A percentile compares a stretch with the other conserved stretches of the same genome.
phyloP scores from a whole-genome alignment of 2,888 invertebrate genomes.

The Glomeris marginata region DNA sequence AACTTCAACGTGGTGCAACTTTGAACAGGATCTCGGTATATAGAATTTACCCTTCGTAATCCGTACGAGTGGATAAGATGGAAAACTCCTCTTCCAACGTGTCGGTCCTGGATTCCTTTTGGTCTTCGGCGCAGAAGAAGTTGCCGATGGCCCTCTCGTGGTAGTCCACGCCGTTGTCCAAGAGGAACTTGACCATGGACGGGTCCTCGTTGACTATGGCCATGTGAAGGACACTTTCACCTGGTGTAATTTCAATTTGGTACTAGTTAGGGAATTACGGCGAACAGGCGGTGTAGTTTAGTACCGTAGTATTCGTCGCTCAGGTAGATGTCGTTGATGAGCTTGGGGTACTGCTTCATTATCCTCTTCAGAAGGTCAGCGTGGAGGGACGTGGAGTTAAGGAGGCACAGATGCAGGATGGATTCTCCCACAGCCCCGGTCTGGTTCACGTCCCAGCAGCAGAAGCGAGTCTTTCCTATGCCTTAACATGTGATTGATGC shows the following conservation, averaged over 20 bases:
- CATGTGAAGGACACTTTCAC: constrained; percentile 89
- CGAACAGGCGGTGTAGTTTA: too few species aligned
- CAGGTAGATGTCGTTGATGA: constrained; percentile 91
- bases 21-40: background rate
- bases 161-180: constrained; percentile 81
- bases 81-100: constrained; percentile 84
- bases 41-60: constrained; percentile 56
- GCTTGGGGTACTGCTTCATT: constrained; percentile 78
- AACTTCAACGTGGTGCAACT: too few species aligned
- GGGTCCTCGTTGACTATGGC: constrained; percentile 98
- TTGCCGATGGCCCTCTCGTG: constrained; percentile 87
- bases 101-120: constrained; percentile 75
- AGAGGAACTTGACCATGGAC: constrained; percentile 85
- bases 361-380: constrained; percentile 86
- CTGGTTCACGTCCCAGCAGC: constrained; percentile 84
- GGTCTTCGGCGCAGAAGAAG: constrained; percentile 97
- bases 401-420: constrained; percentile 77
- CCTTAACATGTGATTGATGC: too few species aligned
- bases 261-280: too few species aligned
- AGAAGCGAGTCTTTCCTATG: constrained; percentile 52
- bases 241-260: constrained; percentile 26
- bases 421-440: constrained; percentile 94
- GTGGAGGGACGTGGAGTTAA: constrained; percentile 79
- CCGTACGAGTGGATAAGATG: constrained; percentile 60
- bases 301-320: constrained; percentile 93